These are phyloP conservation scores for Cecropterus lyciades DNA, from an alignment of 1,140 invertebrate species.

Conservation along the genomic window DNA sequence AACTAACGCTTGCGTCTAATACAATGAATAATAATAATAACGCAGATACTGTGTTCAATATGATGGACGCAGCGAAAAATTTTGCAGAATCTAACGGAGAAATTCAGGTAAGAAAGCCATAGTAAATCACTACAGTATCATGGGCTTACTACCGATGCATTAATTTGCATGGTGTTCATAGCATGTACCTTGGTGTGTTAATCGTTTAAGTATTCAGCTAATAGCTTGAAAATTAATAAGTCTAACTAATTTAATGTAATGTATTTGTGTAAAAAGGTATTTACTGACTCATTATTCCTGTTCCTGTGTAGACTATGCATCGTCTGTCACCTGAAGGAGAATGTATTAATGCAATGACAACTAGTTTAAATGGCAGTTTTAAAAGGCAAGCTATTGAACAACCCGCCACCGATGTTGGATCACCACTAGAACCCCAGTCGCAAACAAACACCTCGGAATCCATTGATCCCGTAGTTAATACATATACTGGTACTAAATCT, in stretches of 20 bases:
- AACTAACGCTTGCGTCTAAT: conserved; percentile 82
- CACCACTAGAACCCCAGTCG: conserved; percentile 72
- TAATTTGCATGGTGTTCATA: conserved; percentile 42
- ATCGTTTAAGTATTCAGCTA: conserved; percentile 41
- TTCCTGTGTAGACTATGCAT: conserved; percentile 81
- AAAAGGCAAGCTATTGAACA: conserved; percentile 75
- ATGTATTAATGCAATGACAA: conserved; percentile 79
- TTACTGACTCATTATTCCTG: conserved; percentile 59
- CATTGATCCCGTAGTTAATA: conserved; percentile 72
- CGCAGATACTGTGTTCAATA: conserved; percentile 58
- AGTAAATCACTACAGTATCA: conserved; percentile 50
- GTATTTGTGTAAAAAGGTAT: conserved; percentile 37
- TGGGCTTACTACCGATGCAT: conserved; percentile 48
- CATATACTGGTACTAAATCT: conserved; percentile 62
- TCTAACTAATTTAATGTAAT: conserved; percentile 30
- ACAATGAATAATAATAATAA: conserved; percentile 71
- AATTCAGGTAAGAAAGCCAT: conserved; percentile 64
- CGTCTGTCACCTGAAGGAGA: conserved; percentile 83
- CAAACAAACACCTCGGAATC: conserved; percentile 75
- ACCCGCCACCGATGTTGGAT: conserved; percentile 65
- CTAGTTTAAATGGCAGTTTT: conserved; percentile 81
- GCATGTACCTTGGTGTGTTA: conserved; percentile 45
- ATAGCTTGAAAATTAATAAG: conserved; percentile 39
- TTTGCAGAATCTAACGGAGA: conserved; percentile 68
- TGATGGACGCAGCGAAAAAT: conserved; percentile 60